Base-by-base conservation (phyloP, 2,113 vertebrate species). In the Catagonus wagneri region DNA sequence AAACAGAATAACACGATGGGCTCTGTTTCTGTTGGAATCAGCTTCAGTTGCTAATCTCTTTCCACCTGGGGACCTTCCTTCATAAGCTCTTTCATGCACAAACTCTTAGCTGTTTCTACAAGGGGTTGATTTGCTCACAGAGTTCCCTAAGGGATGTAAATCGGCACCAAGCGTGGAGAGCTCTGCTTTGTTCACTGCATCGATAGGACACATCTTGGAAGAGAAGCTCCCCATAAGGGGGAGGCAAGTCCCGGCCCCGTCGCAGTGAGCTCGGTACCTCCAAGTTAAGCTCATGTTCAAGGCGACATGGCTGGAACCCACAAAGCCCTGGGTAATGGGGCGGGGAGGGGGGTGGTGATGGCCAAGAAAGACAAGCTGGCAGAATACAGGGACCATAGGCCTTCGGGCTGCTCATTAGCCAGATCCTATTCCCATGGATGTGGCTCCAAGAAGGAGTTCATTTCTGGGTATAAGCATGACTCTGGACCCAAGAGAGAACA, bases 51-150 rank as follows among this genome's bases (percentile, higher is more conserved):
- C 39, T 95, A 93, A 95, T 96, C 89, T 95, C 76, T 92, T 93
- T 93, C 87, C 44, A 96, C 94, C 93, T 93, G 92, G 72, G 78
- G 89, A 95, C 86, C 89, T 95, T 89, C 89, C 58, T 96, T 96
- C 95, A 75, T 75, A 93, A 96, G 66, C 69, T 93, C 89, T 85
- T 94, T 94, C 86, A 89, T 92, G 96, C 93, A 94, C 83, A 95
- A 78, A 95, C 71, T 84, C 94, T 93, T 72, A 84, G 71, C 83
- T 96, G 88, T 96, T 95, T 95, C 75, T 96, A 94, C 68, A 96
- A 94, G 78, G 83, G 44, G 72, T 71, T 83, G 83, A 95, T 90
- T 84, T 90, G 63, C 88, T 75, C 68, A 58, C 76, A 88, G 63
- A 1, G 0, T 52, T 97, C 94, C 90, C 52, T 60, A 69, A 79